These are phyloP conservation scores for Drosophila villosipedis DNA, from an alignment of 2,888 invertebrate species.

Conservation along the genomic window DNA sequence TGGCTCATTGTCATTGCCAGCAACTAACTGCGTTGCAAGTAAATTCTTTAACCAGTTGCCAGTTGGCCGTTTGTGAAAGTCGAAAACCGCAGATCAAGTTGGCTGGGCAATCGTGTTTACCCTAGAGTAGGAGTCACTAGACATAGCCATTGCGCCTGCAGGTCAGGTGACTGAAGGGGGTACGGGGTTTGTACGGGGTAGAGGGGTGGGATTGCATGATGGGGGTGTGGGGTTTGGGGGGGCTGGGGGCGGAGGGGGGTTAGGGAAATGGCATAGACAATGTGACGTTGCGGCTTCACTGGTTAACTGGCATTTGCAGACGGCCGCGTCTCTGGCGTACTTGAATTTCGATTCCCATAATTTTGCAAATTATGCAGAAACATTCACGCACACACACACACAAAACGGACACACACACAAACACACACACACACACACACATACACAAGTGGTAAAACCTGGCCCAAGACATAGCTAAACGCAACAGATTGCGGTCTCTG, in stretches of 20 bases:
- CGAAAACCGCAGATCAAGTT: conserved; percentile 65
- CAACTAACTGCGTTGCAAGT: conserved; percentile 50
- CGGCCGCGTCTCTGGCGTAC: conserved; percentile 46
- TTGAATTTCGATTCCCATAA: conserved; percentile 76
- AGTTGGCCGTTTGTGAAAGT: conserved; percentile 72
- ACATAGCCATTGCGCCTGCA: conserved; percentile 52
- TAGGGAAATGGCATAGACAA: neutral
- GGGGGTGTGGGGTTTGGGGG: neutral
- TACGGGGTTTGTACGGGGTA: neutral
- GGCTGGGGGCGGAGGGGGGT: neutral
- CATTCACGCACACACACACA: conserved; percentile 46
- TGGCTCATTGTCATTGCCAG: conserved; percentile 58
- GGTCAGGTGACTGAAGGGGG: conserved; percentile 7
- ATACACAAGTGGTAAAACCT: conserved; percentile 27
- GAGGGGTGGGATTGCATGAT: neutral
- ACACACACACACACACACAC: conserved; percentile 30
- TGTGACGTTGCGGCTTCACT: conserved; percentile 63
- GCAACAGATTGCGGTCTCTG: conserved; percentile 65
- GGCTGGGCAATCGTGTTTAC: conserved; percentile 70
- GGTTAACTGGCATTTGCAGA: conserved; percentile 66
- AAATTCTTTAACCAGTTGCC: conserved; percentile 53
- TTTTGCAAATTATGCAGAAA: conserved; percentile 74
- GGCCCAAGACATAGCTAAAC: conserved; percentile 62
- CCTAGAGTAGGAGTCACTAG: conserved; percentile 69
- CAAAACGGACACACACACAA: conserved; percentile 35